Base-by-base conservation (phyloP, 1,140 invertebrate genomes). In the Panulirus ornatus region DNA sequence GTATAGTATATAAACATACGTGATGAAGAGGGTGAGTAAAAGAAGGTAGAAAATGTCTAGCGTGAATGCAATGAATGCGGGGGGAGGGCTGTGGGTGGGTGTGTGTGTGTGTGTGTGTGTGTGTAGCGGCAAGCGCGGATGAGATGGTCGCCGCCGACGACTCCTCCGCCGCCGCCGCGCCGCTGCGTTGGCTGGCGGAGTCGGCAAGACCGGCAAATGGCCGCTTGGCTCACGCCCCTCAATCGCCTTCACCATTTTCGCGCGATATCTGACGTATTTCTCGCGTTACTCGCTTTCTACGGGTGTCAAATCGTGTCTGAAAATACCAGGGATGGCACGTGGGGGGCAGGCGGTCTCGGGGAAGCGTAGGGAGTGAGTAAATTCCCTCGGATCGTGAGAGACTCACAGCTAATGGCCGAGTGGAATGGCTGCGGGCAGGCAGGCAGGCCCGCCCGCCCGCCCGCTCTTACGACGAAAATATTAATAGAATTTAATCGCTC, bases 181-280 rank as follows among this genome's bases (percentile, higher is more conserved):
- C 16, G 8, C 8, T 47, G 44, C 22, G 76, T 11, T 42, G 36
- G 63, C 83, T 22, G 22, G 63, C 83, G 63, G 51, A 19, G 66
- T 22, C 38, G 82, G 58, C 63, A 63, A 19, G 58, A 70, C 58
- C 76, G 38, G 83, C 40, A 84, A 84, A 84, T 84, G 83, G 83
- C 83, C 66, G 83, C 66, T n/a, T 27, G 34, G 19, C 44, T 34
- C 66, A 66, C 19, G 63, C 66, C n/a, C n/a, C 83, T 44, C 38
- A 40, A 81, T 54, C 66, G 40, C 70, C n/a, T 51, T 70, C 83
- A 27, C 70, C 47, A 84, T 73, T 73, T n/a, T 51, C 83, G 14
- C 44, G 40, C 63, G 44, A 3, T 81, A 54, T n/a, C n/a, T n/a
- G n/a, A n/a, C n/a, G n/a, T n/a, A n/a, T n/a, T 16, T 44, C n/a